Conservation (phyloP, 1,140 invertebrate genomes). For the Araneus ventricosus region DNA sequence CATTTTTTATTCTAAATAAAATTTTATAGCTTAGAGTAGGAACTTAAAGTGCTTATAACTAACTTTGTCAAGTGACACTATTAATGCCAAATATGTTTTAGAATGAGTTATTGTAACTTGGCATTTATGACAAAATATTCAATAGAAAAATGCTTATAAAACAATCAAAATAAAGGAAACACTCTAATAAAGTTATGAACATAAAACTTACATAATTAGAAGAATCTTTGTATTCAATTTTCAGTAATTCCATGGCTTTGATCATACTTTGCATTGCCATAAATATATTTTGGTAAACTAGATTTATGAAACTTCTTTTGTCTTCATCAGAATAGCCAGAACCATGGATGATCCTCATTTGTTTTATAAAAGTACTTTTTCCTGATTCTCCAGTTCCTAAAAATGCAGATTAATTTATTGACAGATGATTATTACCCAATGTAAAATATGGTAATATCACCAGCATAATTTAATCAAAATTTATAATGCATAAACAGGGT, state of each 20-base stretch:
- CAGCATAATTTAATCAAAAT: no score
- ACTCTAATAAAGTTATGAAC: background rate
- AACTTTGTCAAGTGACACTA: no score
- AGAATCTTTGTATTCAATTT: constrained; percentile 95
- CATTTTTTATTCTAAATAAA: no score
- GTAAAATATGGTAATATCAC: no score
- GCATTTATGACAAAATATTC: background rate
- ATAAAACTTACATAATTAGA: constrained; percentile 89
- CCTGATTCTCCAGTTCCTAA: constrained; percentile 97
- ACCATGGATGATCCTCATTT: constrained; percentile 99
- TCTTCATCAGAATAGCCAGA: constrained; percentile 99
- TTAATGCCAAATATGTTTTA: no score
- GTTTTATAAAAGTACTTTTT: constrained; percentile 99
- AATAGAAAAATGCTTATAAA: background rate
- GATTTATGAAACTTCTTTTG: constrained; percentile 98
- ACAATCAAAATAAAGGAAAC: background rate
- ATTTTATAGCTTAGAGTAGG: no score
- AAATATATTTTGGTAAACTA: constrained; percentile 99
- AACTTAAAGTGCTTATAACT: no score
- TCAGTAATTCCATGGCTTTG: constrained; percentile 98
- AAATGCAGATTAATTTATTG: background rate
- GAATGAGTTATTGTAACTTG: background rate
- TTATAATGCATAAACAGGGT: no score
- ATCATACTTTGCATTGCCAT: constrained; percentile 99
- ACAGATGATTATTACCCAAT: no score